Evolutionary conservation across 2,888 invertebrate genomes (phyloP).

Genomic region (Brachyopa scutellaris): DNA sequence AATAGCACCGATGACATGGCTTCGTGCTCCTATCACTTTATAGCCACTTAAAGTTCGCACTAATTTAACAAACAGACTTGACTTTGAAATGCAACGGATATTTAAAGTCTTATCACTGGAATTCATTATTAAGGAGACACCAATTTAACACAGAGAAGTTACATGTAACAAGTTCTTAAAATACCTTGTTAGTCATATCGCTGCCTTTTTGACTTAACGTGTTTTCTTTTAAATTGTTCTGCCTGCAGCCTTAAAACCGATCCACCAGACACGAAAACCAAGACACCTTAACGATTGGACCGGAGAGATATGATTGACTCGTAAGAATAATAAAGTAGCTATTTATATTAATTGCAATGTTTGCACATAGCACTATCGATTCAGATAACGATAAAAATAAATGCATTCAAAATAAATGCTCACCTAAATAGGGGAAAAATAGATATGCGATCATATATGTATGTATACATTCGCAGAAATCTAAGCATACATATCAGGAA

Average conservation of each 20-base stretch:
- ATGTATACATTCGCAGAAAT: too few species aligned
- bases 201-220: neutral
- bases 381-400: slow-evolving; percentile 1
- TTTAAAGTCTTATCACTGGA: neutral
- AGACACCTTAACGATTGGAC: slow-evolving; percentile 1
- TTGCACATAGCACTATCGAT: slow-evolving; percentile 3
- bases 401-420: too few species aligned
- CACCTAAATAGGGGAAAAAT: too few species aligned
- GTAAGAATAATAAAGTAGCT: neutral
- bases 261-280: too few species aligned
- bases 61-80: too few species aligned
- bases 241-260: neutral
- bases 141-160: neutral
- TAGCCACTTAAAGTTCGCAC: too few species aligned
- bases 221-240: neutral
- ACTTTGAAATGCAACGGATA: too few species aligned
- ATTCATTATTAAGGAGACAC: neutral
- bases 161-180: neutral
- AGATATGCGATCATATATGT: too few species aligned
- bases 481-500: too few species aligned
- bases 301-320: slow-evolving; percentile 16
- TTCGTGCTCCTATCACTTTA: too few species aligned
- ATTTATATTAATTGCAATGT: slow-evolving; percentile 41
- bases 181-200: neutral
- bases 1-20: too few species aligned